phyloP scores from a whole-genome alignment of 2,797 vertebrate species.

The Sarcophilus harrisii region DNA sequence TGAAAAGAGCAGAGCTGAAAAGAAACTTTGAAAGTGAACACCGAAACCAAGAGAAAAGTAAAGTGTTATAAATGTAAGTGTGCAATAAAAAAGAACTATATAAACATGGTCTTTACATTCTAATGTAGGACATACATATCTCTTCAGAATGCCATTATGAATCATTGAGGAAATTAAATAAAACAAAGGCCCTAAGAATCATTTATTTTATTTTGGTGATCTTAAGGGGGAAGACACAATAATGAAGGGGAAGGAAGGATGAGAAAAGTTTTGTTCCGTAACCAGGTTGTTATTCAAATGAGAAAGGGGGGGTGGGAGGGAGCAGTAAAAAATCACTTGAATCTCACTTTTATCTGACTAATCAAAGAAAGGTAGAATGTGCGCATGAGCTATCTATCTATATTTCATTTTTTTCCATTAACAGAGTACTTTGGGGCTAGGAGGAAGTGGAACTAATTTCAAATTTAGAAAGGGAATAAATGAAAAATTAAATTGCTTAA shows the following conservation, averaged over 20 bases:
- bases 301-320: not conserved
- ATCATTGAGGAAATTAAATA: not conserved
- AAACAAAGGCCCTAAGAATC: not conserved
- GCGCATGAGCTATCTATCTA: no score
- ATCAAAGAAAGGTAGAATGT: not conserved
- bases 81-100: not conserved
- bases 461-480: not conserved
- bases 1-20: not conserved
- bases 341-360: not conserved
- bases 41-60: not conserved
- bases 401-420: not conserved
- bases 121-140: not conserved
- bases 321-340: not conserved
- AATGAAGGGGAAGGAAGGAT: not conserved
- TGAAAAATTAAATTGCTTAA: not conserved
- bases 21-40: not conserved
- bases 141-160: not conserved
- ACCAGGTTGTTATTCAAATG: not conserved
- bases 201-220: not conserved
- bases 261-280: not conserved
- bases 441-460: not conserved
- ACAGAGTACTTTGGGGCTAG: not conserved
- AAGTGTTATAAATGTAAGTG: not conserved
- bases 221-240: not conserved
- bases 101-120: not conserved